Evolutionary conservation across 2,797 vertebrate genomes (phyloP).

Genomic region (Rallus crepitans): DNA sequence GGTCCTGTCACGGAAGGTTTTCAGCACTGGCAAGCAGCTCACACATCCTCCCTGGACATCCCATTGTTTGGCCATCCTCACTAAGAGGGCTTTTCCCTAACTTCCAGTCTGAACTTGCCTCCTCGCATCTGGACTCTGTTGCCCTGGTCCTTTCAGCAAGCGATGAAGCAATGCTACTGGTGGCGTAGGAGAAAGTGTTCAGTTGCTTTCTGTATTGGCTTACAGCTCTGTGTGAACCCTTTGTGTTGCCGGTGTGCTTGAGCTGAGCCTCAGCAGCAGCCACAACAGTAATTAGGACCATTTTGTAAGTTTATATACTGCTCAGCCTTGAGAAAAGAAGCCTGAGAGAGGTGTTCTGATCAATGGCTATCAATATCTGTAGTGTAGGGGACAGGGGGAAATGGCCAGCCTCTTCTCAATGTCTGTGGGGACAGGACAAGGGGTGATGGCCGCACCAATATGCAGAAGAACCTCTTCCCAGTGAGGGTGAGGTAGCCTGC

Average conservation of each 20-base stretch:
- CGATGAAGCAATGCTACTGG: background rate
- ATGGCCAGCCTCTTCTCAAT: too few relatives aligned
- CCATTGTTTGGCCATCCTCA: background rate
- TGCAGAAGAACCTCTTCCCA: too few relatives aligned
- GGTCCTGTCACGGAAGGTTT: accelerated
- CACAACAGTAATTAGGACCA: background rate
- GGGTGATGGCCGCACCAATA: too few relatives aligned
- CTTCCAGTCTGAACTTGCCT: background rate
- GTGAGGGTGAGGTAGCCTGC: too few relatives aligned
- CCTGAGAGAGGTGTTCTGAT: too few relatives aligned
- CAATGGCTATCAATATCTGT: too few relatives aligned
- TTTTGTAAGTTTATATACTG: background rate
- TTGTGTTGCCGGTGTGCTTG: background rate
- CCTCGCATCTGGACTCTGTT: background rate
- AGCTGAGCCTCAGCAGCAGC: background rate
- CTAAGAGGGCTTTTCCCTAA: background rate
- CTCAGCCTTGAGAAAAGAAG: too few relatives aligned
- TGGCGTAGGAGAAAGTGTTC: background rate
- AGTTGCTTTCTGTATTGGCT: too few relatives aligned
- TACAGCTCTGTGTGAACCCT: background rate
- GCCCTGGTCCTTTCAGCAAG: background rate
- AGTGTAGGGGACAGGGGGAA: too few relatives aligned
- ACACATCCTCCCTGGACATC: background rate
- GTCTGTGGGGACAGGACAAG: too few relatives aligned
- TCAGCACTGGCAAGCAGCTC: background rate